These are phyloP conservation scores for Halocaridina rubra DNA, from an alignment of 2,888 invertebrate species.

Conservation along the genomic window DNA sequence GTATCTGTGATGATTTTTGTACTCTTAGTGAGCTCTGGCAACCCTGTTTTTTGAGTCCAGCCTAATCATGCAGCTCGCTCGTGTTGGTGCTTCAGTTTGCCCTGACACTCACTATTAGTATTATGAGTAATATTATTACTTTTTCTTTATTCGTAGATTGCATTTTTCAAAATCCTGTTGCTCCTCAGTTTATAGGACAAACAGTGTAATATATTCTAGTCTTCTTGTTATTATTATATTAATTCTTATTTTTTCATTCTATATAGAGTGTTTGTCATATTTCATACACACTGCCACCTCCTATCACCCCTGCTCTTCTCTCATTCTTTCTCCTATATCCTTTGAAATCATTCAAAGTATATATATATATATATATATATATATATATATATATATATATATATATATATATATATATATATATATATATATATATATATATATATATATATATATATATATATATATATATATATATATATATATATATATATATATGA, in stretches of 20 bases:
- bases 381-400: neutral
- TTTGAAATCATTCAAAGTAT: neutral
- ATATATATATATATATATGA: neutral
- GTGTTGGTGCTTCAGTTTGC: constrained; percentile 54
- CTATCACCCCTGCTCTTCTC: constrained; percentile 23
- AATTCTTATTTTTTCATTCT: constrained; percentile 48
- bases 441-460: neutral
- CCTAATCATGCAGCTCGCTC: constrained; percentile 40
- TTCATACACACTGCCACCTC: constrained; percentile 60
- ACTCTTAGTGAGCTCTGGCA: constrained; percentile 49
- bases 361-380: constrained; percentile 5
- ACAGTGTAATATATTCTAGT: constrained; percentile 57
- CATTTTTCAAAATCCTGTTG: constrained; percentile 49
- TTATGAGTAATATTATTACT: too few species aligned
- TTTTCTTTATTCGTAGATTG: too few species aligned
- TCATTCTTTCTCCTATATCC: neutral
- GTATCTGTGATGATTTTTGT: constrained; percentile 62
- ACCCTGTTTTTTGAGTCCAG: constrained; percentile 17
- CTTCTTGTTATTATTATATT: constrained; percentile 45
- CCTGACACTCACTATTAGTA: constrained; percentile 41
- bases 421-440: neutral
- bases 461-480: neutral
- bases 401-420: neutral
- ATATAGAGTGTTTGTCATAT: constrained; percentile 32
- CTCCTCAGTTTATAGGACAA: constrained; percentile 33